Evolutionary conservation across 2,888 invertebrate genomes (phyloP).

Genomic region (Polyommatus icarus): DNA sequence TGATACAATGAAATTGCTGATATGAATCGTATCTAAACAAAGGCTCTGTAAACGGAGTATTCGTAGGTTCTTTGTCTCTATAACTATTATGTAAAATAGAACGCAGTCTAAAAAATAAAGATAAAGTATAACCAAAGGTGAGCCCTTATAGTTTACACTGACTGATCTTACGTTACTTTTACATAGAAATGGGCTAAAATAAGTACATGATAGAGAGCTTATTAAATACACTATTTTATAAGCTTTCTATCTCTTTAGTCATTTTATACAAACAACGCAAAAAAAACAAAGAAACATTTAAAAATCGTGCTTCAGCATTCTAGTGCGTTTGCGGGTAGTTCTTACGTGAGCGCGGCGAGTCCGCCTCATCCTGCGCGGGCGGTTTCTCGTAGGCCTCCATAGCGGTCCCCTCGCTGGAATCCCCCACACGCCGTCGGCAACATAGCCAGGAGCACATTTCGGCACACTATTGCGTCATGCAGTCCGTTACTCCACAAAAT

Average conservation of each 20-base stretch:
- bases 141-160: too few species aligned
- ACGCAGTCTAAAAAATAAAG: too few species aligned
- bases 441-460: slow-evolving; percentile 74
- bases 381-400: slow-evolving; percentile 61
- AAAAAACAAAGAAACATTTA: not conserved
- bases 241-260: not conserved
- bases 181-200: too few species aligned
- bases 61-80: too few species aligned
- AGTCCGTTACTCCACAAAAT: slow-evolving; percentile 41
- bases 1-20: slow-evolving; percentile 6
- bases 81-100: too few species aligned
- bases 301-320: too few species aligned
- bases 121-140: too few species aligned
- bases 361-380: slow-evolving; percentile 47
- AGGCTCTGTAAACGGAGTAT: too few species aligned
- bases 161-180: too few species aligned
- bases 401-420: slow-evolving; percentile 55
- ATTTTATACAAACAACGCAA: not conserved
- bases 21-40: not conserved
- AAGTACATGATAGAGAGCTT: too few species aligned
- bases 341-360: slow-evolving; percentile 65
- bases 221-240: too few species aligned
- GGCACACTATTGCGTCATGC: slow-evolving; percentile 36
- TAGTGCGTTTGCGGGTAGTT: slow-evolving; percentile 37
- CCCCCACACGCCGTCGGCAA: slow-evolving; percentile 68